Evolutionary conservation across 2,113 vertebrate genomes (phyloP).

Genomic region (Rhegmatorhina hoffmannsi): DNA sequence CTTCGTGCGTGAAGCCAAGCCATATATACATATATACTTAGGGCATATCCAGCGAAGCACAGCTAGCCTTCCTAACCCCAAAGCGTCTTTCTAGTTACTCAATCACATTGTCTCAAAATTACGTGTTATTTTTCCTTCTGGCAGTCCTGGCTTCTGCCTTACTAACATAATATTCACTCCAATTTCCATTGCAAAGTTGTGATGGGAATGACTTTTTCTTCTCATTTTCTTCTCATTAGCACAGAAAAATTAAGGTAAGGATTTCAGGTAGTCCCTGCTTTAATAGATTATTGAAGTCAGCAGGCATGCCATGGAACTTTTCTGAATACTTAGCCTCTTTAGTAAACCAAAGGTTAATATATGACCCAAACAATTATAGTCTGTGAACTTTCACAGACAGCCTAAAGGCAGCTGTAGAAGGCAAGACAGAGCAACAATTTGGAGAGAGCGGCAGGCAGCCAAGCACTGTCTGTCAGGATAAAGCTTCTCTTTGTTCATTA

Average conservation of each 20-base stretch:
- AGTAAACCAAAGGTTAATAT: neutral
- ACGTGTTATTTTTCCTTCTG: neutral
- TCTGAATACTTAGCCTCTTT: neutral
- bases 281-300: neutral
- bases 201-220: neutral
- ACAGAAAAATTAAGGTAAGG: neutral
- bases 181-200: neutral
- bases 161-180: neutral
- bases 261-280: too few relatives aligned
- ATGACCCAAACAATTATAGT: slow-evolving; percentile 5
- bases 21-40: neutral
- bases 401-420: neutral
- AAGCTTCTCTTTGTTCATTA: slow-evolving; percentile 17
- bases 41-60: neutral
- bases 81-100: neutral
- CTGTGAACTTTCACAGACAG: neutral
- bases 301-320: neutral
- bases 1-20: too few relatives aligned
- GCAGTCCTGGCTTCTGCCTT: neutral
- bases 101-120: neutral
- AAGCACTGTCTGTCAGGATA: neutral
- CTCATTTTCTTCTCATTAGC: neutral
- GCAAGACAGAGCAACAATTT: neutral
- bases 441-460: slow-evolving; percentile 1
- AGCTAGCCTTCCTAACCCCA: neutral